Evolutionary conservation across 2,888 invertebrate species (phyloP).

Genomic region (Acrobasis repandana): DNA sequence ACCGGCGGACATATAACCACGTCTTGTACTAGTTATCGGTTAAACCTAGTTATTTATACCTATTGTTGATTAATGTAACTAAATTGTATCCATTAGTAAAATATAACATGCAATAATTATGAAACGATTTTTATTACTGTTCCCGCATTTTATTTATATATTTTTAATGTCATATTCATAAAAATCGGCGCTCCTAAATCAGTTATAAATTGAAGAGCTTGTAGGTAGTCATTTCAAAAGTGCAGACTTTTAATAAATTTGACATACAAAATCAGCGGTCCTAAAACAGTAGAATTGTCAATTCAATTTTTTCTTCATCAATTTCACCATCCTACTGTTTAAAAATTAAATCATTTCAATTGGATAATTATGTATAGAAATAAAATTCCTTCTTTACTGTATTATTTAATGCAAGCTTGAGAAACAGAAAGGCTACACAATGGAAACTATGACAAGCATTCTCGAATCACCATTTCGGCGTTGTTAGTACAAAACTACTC

Average conservation of each 20-base stretch:
- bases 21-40: conserved; percentile 52
- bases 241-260: no score
- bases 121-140: conserved; percentile 35
- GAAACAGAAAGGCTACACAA: conserved; percentile 75
- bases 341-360: no score
- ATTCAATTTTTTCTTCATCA: no score
- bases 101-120: conserved; percentile 55
- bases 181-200: no score
- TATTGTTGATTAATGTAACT: conserved; percentile 78
- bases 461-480: conserved; percentile 35
- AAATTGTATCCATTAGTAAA: conserved; percentile 78
- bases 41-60: conserved; percentile 70
- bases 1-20: conserved; percentile 35
- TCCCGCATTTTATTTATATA: background rate
- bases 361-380: no score
- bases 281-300: no score
- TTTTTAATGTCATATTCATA: background rate
- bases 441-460: conserved; percentile 53
- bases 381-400: conserved; percentile 43
- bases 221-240: no score
- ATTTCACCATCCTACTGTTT: no score
- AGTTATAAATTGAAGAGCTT: no score
- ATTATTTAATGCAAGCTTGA: conserved; percentile 74
- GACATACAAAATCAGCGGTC: no score
- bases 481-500: conserved; percentile 43